Base-by-base conservation (phyloP, 2,888 invertebrate genomes). In the Pinctada fucata region DNA sequence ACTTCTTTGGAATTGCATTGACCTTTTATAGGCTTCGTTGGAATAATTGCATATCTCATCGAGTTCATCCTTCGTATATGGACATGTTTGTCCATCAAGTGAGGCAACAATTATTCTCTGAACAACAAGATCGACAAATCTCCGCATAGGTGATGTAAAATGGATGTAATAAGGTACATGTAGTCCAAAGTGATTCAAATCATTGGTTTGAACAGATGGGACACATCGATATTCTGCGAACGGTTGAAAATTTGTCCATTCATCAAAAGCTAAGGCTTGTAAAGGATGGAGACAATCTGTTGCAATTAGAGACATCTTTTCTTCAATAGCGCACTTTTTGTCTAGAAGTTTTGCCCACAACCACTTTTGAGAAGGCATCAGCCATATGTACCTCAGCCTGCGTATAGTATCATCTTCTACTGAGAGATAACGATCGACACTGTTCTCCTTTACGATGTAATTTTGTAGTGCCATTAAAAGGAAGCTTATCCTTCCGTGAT, bases 131-230 rank as follows among this genome's bases (percentile, higher is more conserved):
- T 85, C 85, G 72, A 74, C 76, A 77, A 82, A 85, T 48, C 85
- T 71, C 65, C 85, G 51, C 16, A 85, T 83, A 3, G 85, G 85
- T 63, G 85, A 85, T 3, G 85, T 85, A 69, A 85, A 85, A 68
- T 84, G 85, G 1, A 84, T 82, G 63, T 85, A 85, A 2, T 71
- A 73, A 6, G 8, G 8, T 31, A 80, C 63, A 45, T 74, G 68
- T 4, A 86, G 52, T 13, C 80, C 80, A 64, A 83, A 86, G 74
- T 85, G 86, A 16, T 67, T 16, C 8, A 58, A 67, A 6, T 75
- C 72, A 4, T 50, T 31, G 3, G 72, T 68, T 16, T 64, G 58
- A 3, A 16, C n/a, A 8, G 63, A 48, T 48, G 76, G 79, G 72
- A 82, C 73, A 72, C 84, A 84, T 52, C 67, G 78, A 75, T 85